Evolutionary conservation across 2,888 invertebrate genomes (phyloP), one percentile per base, ranked within the genome.

Genomic region (Volucella inflata): DNA sequence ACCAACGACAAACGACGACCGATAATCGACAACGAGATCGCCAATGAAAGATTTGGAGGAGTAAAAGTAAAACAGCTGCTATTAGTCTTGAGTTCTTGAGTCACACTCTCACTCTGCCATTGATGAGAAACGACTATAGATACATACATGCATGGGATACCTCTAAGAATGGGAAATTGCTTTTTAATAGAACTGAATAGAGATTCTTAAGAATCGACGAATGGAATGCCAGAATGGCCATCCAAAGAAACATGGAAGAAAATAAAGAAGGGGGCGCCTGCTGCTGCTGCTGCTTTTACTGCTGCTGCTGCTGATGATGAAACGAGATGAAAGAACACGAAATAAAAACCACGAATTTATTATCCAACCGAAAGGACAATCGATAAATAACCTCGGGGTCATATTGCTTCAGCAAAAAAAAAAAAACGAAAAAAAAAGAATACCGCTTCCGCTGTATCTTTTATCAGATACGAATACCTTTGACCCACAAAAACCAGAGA

Each of bases 271-370:
- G 76, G 80, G 81, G 85, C 85, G 85, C 85, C 82, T 76, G 59
- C 50, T 30, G 44, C n/a, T n/a, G 44, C 11, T n/a, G n/a, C n/a
- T n/a, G n/a, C n/a, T n/a, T n/a, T n/a, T n/a, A n/a, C n/a, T n/a
- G n/a, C 30, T 46, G 57, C 17, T 50, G 78, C 76, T 84, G 70
- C 30, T 30, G 6, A 3, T 30, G 30, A 30, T 30, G 30, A 30
- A 30, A 30, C 6, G 30, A 30, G 30, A 30, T 30, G 30, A 30
- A 30, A 30, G 30, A 30, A 30, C 30, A 30, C 53, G 84, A 84
- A 75, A 85, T 81, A 81, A 85, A 80, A 85, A 81, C 72, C 85
- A 85, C 85, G 72, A 85, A 85, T 85, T 85, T 85, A 85, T 81
- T 72, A 76, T 81, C 60, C 46, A 55, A 62, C 71, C 72, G 55